Base-by-base conservation (phyloP, 1,140 invertebrate species). In the Gerris buenoi region DNA sequence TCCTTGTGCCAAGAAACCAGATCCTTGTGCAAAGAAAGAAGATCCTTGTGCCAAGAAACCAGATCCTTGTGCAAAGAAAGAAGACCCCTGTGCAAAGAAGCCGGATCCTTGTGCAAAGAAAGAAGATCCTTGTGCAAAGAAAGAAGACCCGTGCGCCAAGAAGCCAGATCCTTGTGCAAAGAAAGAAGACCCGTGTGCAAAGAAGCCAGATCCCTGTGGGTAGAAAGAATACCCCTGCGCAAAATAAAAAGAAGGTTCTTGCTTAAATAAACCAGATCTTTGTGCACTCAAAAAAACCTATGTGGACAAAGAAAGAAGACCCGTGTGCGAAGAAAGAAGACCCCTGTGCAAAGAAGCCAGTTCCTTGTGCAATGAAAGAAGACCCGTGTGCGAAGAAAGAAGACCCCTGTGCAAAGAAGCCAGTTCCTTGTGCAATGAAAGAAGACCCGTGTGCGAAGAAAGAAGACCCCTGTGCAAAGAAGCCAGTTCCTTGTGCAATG, bases 51-150 rank as follows among this genome's bases (percentile, higher is more conserved):
- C n/a, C 10, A 60, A 22, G n/a, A 63, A 22, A 26, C 14, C 14
- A 25, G 62, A 63, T 15, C 58, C 58, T 60, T 60, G 58, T 58
- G 65, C 57, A 27, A 61, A 64, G 27, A 56, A 57, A 25, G 26
- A 65, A 58, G 67, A 64, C 2, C 58, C 65, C 27, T 61, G 65
- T 27, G 18, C n/a, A 46, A 46, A 46, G 33, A 46, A 46, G 33
- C 5, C 5, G 18, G 33, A 46, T 18, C 33, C 33, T 46, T 46
- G 26, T 29, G 59, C 64, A 68, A 25, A 59, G 28, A 64, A 60
- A 65, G n/a, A n/a, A n/a, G n/a, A n/a, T n/a, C n/a, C n/a, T n/a
- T n/a, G n/a, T n/a, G n/a, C n/a, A n/a, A n/a, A n/a, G n/a, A n/a
- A n/a, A n/a, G n/a, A n/a, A n/a, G n/a, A n/a, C n/a, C n/a, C n/a